A percentile compares a stretch with the other conserved stretches of the same genome.
Evolutionary conservation across 2,113 vertebrate species (phyloP).

Genomic region (Petrocephalus zakoni): DNA sequence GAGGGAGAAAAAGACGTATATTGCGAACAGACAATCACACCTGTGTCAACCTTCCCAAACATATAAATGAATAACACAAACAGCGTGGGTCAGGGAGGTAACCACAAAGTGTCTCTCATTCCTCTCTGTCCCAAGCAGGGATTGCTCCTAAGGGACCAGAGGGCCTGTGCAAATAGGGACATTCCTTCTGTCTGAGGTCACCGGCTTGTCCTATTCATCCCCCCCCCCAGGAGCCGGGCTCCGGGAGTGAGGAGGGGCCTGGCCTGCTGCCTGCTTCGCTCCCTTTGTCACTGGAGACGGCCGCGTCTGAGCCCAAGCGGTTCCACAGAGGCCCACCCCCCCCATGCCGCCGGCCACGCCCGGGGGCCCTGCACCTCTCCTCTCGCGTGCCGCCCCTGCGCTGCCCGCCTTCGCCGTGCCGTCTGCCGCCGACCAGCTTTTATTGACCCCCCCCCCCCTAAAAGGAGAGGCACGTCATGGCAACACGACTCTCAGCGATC

Average conservation of each 20-base stretch:
- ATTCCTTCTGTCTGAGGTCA: conserved; percentile 91
- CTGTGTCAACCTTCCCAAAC: not conserved
- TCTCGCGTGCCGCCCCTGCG: not conserved
- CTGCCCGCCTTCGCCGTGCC: not conserved
- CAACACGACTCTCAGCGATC: not conserved
- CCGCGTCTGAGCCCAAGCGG: conserved; percentile 27
- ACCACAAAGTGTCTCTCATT: conserved; percentile 6
- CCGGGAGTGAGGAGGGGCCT: conserved; percentile 35
- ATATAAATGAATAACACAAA: not conserved
- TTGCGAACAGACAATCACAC: not conserved
- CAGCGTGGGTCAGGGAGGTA: not conserved
- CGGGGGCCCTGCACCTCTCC: not conserved
- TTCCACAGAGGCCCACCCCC: not conserved
- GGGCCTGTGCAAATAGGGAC: conserved; percentile 85
- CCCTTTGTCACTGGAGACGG: conserved; percentile 56
- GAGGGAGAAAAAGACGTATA: not conserved
- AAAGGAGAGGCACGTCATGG: not conserved
- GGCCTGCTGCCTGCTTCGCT: conserved; percentile 45
- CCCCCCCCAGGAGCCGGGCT: conserved; percentile 30
- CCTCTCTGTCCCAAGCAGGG: not conserved
- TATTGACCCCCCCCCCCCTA: not conserved
- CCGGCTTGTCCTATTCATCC: conserved; percentile 83
- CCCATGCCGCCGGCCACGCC: not conserved
- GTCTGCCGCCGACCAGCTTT: not conserved
- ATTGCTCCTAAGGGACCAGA: conserved; percentile 33